Base-by-base conservation (phyloP, 1,140 invertebrate genomes). In the Bombus balteatus region DNA sequence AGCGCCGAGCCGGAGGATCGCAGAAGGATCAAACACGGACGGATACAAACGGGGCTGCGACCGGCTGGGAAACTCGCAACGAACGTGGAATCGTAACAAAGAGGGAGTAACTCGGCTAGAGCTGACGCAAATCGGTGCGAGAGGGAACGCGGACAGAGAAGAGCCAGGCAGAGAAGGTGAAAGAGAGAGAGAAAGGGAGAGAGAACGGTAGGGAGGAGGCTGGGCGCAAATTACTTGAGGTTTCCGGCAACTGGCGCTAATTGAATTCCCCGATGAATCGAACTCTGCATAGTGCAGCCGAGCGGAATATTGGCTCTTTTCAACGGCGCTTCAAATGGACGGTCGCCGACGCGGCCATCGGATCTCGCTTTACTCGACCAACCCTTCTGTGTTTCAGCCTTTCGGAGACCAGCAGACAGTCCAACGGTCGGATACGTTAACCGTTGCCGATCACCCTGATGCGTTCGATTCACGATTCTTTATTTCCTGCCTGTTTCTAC, bases 211-310 rank as follows among this genome's bases (percentile, higher is more conserved):
- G 82, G 68, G 34, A 88, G 85, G 86, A 88, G 85, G 86, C 78
- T 57, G 89, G 87, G 90, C 91, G 92, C 93, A 93, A 94, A 94
- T 94, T 94, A 93, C 94, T 94, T 94, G 93, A 94, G 94, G 93
- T 94, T 94, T 94, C 93, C 93, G 92, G 92, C 91, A 93, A 94
- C 93, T 93, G 91, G 92, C 91, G 93, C 93, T 94, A 94, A 94
- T 94, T 94, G 93, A 94, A 94, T 94, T 94, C 93, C 92, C 92
- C 90, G 92, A 94, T 94, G 94, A 93, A 94, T 94, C 91, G 93
- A 94, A 93, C 89, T 92, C 90, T 88, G 90, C 92, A 87, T 89
- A 86, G 87, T 83, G 89, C 90, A 93, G 77, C 87, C 87, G 91
- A 78, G 85, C 86, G 90, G 91, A 94, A 94, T 94, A 94, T 94